These are phyloP conservation scores for Sebastes matsubarae DNA, from an alignment of 2,797 vertebrate species.

Conservation along the genomic window DNA sequence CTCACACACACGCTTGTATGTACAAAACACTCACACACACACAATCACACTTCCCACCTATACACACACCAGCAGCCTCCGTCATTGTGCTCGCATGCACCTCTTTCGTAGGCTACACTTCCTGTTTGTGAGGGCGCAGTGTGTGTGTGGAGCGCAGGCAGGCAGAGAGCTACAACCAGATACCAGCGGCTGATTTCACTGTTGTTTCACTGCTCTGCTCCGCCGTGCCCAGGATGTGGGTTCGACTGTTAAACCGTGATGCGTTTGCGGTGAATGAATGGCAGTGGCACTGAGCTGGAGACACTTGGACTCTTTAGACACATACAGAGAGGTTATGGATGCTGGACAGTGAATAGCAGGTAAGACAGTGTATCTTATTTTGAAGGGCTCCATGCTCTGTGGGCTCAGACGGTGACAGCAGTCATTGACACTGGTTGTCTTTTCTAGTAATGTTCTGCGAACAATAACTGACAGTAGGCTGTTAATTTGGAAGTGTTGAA, in stretches of 20 bases:
- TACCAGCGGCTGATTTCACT: neutral
- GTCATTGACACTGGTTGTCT: neutral
- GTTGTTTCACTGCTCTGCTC: conserved; percentile 5
- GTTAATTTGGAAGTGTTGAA: neutral
- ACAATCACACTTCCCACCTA: conserved; percentile 18
- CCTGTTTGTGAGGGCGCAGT: conserved; percentile 68
- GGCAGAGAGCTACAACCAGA: neutral
- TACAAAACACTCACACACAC: conserved; percentile 10
- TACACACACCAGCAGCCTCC: conserved; percentile 41
- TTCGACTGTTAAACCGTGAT: conserved; percentile 31
- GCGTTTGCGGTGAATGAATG: conserved; percentile 58
- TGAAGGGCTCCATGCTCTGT: neutral
- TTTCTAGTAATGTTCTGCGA: neutral
- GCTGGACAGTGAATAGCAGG: conserved; percentile 62
- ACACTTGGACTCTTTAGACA: conserved; percentile 30
- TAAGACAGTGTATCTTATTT: conserved; percentile 44
- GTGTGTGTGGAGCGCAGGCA: conserved; percentile 16
- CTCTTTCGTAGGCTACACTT: conserved; percentile 68
- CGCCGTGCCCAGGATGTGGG: conserved; percentile 72
- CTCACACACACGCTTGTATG: conserved; percentile 6
- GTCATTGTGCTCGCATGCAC: conserved; percentile 71
- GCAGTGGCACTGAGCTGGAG: conserved; percentile 37
- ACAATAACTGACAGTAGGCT: neutral
- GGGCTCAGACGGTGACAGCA: neutral
- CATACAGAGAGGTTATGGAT: conserved; percentile 48